These are phyloP conservation scores for Leptodactylus fuscus DNA, from an alignment of 2,113 vertebrate genomes.

Conservation along the genomic window DNA sequence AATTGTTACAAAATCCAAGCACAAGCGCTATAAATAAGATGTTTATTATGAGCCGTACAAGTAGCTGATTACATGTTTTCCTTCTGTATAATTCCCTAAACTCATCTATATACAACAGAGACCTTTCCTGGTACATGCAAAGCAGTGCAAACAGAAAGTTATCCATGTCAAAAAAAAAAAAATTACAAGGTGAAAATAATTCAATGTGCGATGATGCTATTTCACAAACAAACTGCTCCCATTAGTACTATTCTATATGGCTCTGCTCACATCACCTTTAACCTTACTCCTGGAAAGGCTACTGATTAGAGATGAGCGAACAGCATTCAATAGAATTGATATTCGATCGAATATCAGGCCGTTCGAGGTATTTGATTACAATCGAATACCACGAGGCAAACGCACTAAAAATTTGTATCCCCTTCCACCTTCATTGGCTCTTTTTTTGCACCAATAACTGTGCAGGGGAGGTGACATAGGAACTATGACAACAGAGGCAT, in stretches of 20 bases:
- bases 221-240: neutral
- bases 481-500: no score
- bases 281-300: no score
- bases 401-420: no score
- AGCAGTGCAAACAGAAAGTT: neutral
- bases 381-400: no score
- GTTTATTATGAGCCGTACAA: neutral
- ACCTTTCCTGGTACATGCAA: neutral
- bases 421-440: no score
- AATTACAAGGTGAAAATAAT: neutral
- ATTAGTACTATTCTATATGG: neutral
- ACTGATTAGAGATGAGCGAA: no score
- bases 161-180: neutral
- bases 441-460: no score
- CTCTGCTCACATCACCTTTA: no score
- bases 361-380: no score
- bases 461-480: no score
- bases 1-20: conserved; percentile 3
- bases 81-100: neutral
- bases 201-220: neutral
- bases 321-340: no score
- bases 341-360: no score
- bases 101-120: neutral
- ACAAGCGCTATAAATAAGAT: neutral
- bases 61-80: neutral